Conservation (phyloP, 2,888 invertebrate species). For the Drosophila paracracens region DNA sequence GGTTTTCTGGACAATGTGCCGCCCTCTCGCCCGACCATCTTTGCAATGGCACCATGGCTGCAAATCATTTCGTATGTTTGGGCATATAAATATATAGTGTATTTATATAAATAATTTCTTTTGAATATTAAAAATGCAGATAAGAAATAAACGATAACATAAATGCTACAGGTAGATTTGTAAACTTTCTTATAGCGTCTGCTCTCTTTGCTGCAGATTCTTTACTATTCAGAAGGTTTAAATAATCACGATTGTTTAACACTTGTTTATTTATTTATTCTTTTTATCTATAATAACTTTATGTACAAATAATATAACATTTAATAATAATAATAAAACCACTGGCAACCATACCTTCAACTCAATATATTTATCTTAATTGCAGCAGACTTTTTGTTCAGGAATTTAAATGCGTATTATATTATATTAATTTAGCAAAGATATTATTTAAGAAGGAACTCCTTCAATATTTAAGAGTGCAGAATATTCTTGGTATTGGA, state of each 20-base stretch:
- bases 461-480: background rate
- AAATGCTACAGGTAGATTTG: background rate
- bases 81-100: conserved; percentile 1
- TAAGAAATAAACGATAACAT: background rate
- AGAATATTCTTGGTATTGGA: background rate
- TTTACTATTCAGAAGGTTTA: background rate
- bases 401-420: no score
- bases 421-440: background rate
- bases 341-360: background rate
- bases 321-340: background rate
- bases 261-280: background rate
- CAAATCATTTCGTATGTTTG: background rate
- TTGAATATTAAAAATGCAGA: background rate
- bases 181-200: background rate
- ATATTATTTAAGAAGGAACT: background rate
- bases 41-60: conserved; percentile 1
- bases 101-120: background rate
- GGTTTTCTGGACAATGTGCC: conserved; percentile 56
- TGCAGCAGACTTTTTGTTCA: background rate
- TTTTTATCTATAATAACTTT: background rate
- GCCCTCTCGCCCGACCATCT: conserved; percentile 19
- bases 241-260: background rate
- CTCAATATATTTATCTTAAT: background rate
- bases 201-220: background rate
- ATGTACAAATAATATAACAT: background rate